Evolutionary conservation across 2,888 invertebrate species (phyloP).

Genomic region (Lutraria lutraria): DNA sequence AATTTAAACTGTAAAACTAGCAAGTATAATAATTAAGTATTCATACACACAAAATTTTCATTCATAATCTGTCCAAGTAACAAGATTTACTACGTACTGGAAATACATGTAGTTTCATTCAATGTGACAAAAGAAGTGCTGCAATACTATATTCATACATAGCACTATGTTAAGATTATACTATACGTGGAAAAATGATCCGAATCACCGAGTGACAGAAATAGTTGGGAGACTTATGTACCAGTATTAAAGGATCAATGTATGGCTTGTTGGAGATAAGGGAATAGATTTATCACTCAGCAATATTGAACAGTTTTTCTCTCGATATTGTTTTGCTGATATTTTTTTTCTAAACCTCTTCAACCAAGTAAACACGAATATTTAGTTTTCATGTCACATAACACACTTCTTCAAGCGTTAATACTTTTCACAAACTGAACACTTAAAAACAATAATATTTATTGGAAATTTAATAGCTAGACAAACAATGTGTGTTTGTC

Average conservation of each 20-base stretch:
- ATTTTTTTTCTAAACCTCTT: conserved; percentile 22
- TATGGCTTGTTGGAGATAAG: neutral
- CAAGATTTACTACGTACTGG: no score
- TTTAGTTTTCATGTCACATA: conserved; percentile 38
- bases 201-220: neutral
- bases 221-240: neutral
- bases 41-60: no score
- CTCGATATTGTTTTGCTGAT: neutral
- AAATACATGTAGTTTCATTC: no score
- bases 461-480: neutral
- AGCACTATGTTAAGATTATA: no score
- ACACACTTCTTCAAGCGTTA: neutral
- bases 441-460: neutral
- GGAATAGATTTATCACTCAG: neutral
- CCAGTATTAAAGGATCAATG: neutral
- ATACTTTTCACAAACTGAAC: neutral
- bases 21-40: no score
- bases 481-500: neutral
- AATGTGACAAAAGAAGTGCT: no score
- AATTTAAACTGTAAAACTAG: no score
- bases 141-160: no score
- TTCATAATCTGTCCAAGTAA: no score
- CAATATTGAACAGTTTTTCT: neutral
- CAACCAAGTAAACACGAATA: conserved; percentile 24
- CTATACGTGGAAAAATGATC: no score